phyloP scores from a whole-genome alignment of 2,113 vertebrate genomes.

The Sebastes schlegelii region DNA sequence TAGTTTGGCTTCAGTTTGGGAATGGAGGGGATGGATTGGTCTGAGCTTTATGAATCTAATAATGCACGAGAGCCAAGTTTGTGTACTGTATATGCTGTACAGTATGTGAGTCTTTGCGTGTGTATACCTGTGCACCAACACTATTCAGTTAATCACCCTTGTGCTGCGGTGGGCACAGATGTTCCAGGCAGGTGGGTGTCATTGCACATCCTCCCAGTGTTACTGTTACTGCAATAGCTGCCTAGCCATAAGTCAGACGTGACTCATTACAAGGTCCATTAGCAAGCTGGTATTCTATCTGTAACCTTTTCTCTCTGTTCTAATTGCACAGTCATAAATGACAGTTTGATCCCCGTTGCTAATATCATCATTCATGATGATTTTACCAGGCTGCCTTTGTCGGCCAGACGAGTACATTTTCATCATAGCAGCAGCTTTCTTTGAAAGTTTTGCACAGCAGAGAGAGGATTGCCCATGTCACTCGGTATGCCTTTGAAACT shows the following conservation, averaged over 20 bases:
- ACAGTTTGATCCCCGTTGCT: slow-evolving; percentile 19
- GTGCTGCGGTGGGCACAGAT: slow-evolving; percentile 17
- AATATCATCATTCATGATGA: slow-evolving; percentile 11
- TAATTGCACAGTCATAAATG: slow-evolving; percentile 30
- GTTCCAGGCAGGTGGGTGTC: not conserved
- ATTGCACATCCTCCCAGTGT: slow-evolving; percentile 21
- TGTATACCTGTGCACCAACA: slow-evolving; percentile 4
- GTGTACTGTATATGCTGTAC: slow-evolving; percentile 18
- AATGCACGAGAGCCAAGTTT: slow-evolving; percentile 44
- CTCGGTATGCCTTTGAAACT: slow-evolving; percentile 28
- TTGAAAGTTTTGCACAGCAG: slow-evolving; percentile 9
- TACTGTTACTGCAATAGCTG: slow-evolving; percentile 15
- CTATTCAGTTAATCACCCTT: slow-evolving; percentile 23
- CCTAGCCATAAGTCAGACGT: slow-evolving; percentile 22
- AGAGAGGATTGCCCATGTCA: not conserved
- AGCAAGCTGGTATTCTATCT: slow-evolving; percentile 32
- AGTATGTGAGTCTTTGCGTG: slow-evolving; percentile 6
- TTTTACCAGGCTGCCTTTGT: not conserved
- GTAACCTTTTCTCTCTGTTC: slow-evolving; percentile 13
- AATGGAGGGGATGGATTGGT: slow-evolving; percentile 34
- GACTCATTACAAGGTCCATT: slow-evolving; percentile 44
- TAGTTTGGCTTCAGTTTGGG: slow-evolving; percentile 38
- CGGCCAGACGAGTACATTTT: not conserved
- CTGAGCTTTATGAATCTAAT: slow-evolving; percentile 53
- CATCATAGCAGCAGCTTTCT: slow-evolving; percentile 21